Evolutionary conservation across 2,888 invertebrate genomes (phyloP).

Genomic region (Platynereis dumerilii): DNA sequence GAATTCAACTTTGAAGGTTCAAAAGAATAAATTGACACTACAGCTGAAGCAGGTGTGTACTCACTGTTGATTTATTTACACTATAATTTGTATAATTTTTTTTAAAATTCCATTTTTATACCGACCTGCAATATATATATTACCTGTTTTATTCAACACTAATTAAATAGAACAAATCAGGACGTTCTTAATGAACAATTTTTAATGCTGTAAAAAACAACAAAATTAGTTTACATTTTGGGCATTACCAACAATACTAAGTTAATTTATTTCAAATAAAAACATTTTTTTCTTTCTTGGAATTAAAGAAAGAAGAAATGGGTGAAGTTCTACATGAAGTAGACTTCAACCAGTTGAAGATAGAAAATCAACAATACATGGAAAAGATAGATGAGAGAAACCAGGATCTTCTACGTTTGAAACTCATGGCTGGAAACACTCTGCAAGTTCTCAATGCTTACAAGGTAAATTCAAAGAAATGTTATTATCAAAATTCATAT

Average conservation of each 20-base stretch:
- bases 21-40: constrained; percentile 61
- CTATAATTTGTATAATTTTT: no score
- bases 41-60: constrained; percentile 64
- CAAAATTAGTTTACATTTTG: no score
- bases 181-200: no score
- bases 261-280: no score
- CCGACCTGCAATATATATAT: no score
- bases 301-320: constrained; percentile 63
- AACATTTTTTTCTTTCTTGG: background rate
- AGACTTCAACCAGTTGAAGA: constrained; percentile 64
- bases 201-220: no score
- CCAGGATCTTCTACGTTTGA: constrained; percentile 60
- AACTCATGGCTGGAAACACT: constrained; percentile 62
- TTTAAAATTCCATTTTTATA: no score
- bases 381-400: constrained; percentile 64
- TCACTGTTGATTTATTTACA: constrained; percentile 27
- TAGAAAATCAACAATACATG: constrained; percentile 63
- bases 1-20: constrained; percentile 61
- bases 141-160: no score
- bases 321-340: constrained; percentile 64
- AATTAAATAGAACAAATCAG: no score
- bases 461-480: constrained; percentile 47
- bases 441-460: constrained; percentile 59
- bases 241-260: no score
- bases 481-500: background rate